Base-by-base conservation (phyloP, 1,140 invertebrate genomes). In the Drosophila pandora region DNA sequence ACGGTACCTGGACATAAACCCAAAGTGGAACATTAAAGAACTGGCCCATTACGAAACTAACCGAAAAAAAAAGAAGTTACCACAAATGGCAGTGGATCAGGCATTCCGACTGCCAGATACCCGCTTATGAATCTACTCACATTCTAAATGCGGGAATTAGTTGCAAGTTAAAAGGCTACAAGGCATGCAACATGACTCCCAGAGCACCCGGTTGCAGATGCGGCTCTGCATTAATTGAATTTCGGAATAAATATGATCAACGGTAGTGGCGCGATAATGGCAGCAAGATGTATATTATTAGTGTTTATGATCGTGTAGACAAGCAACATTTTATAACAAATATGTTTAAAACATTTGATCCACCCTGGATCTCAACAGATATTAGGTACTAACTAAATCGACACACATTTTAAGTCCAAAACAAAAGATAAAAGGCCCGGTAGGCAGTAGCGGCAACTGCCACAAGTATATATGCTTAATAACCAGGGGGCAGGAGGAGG, bases 1-100 rank as follows among this genome's bases (percentile, higher is more conserved):
- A 84, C 80, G 80, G 80, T 85, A 85, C 81, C 50, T 60, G 54
- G 49, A 64, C 65, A 80, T 85, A 84, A 83, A 73, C 71, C 62
- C 58, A 84, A 83, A 84, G 68, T 85, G 76, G 65, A 72, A 61
- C 81, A 84, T 82, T 81, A 82, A 81, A 81, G 69, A 82, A 63
- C 47, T 59, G 30, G 54, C 45, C 41, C 56, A 70, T 82, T 82
- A 74, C 79, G 57, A 83, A 81, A 81, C 58, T 58, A 58, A 76
- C 45, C 72, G 10, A 56, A 61, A 65, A 74, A 74, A 62, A 56
- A 59, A 41, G 34, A 47, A 0, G n/a, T 43, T 17, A 37, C 23
- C 3, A 58, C 22, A 22, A 34, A 8, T 13, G 28, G 34, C 12
- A 3, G 34, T 12, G 10, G 34, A 2, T 28, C 10, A 34, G 22